Evolutionary conservation across 2,113 vertebrate species (phyloP), one percentile per base, ranked within the genome.

Genomic region (Pterophyllum scalare): DNA sequence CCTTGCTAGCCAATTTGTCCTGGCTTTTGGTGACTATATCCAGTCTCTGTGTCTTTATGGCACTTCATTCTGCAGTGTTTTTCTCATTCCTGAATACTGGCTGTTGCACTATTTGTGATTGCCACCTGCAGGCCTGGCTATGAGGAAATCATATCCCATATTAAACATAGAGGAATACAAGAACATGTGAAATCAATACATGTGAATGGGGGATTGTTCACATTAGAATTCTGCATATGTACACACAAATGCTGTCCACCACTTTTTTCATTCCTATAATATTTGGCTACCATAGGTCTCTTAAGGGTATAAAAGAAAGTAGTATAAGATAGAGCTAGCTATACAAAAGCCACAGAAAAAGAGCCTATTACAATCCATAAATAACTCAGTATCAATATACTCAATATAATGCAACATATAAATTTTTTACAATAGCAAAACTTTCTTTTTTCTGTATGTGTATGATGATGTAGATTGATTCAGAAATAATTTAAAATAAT

Each of bases 1-100:
- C 80, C 81, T 78, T 43, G 78, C 61, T 54, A 86, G 57, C 77
- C 88, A 92, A 88, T 90, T 93, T 82, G 59, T 78, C 28, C 17
- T 67, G 64, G 83, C 72, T 70, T 75, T 85, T 82, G 57, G 79
- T 76, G 75, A 72, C 77, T 75, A 67, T 75, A 80, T 85, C 76
- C 81, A 79, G 77, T 85, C 77, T 86, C 89, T 89, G 88, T 93
- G 90, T 83, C 81, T 74, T 81, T 89, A 81, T 89, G 89, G 90
- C 90, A 92, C 80, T 86, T 89, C 80, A 87, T 81, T 92, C 88
- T 85, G 35, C 65, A 85, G 35, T 56, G 26, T 76, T 57, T 70
- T 70, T 70, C 19, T 79, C 22, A 13, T 60, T 62, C 28, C 15
- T n/a, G 20, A 28, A 54, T 7, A 80, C 13, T 76, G 86, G 46